phyloP scores from a whole-genome alignment of 2,797 vertebrate genomes.

The Sarcophilus harrisii region DNA sequence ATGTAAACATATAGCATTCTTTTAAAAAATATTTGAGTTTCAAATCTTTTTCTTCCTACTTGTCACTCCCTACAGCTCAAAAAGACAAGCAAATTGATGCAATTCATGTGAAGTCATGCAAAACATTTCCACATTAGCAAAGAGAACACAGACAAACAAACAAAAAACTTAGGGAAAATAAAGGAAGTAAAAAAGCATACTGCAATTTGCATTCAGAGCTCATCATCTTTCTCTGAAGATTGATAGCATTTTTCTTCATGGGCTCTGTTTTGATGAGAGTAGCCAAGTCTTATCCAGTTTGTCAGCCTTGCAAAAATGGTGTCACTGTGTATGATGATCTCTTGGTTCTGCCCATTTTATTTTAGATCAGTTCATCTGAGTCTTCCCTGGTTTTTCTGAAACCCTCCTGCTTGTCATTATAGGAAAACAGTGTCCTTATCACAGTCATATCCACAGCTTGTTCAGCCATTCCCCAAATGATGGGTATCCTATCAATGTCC shows the following conservation, averaged over 20 bases:
- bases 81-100: not conserved
- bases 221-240: not conserved
- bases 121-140: not conserved
- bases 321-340: not conserved
- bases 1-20: not conserved
- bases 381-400: not conserved
- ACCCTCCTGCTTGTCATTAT: not conserved
- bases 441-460: no score
- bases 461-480: no score
- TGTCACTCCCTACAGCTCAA: not conserved
- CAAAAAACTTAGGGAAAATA: not conserved
- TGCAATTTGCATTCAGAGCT: not conserved
- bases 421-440: not conserved
- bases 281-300: not conserved
- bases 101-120: not conserved
- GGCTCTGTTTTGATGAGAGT: not conserved
- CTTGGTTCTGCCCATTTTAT: not conserved
- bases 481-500: no score
- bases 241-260: not conserved
- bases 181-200: not conserved
- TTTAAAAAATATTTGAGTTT: not conserved
- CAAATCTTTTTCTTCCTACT: not conserved
- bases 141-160: not conserved
- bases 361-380: not conserved
- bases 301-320: not conserved